Evolutionary conservation across 2,797 vertebrate genomes (phyloP).

Genomic region (Cynopterus sphinx): DNA sequence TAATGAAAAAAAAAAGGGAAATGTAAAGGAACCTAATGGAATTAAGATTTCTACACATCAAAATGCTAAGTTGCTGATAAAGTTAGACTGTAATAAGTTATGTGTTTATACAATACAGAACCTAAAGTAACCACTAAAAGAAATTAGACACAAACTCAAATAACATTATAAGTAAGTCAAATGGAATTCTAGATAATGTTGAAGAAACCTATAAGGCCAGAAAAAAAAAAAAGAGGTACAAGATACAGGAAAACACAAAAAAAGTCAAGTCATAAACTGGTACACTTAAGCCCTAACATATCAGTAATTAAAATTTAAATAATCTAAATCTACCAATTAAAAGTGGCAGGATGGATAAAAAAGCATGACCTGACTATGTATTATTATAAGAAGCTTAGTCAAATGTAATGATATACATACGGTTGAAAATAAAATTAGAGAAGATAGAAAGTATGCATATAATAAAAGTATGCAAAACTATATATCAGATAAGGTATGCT

Average conservation of each 20-base stretch:
- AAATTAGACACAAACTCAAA: not conserved
- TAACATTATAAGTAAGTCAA: not conserved
- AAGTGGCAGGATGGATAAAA: not conserved
- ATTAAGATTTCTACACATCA: not conserved
- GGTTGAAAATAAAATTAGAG: not conserved
- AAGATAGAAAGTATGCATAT: not conserved
- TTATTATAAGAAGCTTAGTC: not conserved
- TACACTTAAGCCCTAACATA: not conserved
- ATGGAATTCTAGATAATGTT: not conserved
- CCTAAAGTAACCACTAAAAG: not conserved
- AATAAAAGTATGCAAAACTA: not conserved
- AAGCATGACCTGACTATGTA: not conserved
- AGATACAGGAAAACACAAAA: not conserved
- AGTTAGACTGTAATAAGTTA: not conserved
- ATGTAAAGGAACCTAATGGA: not conserved
- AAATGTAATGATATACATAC: not conserved
- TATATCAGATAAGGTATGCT: not conserved
- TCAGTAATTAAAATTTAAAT: not conserved
- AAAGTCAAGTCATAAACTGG: not conserved
- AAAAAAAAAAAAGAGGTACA: not conserved
- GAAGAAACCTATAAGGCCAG: not conserved
- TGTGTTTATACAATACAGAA: not conserved
- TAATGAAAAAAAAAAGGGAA: not conserved
- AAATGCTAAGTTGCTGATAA: not conserved
- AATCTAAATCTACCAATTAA: not conserved